A percentile compares a stretch with the other conserved stretches of the same genome.
Conservation (phyloP, 2,888 invertebrate genomes). For the Tethea ocularis region DNA sequence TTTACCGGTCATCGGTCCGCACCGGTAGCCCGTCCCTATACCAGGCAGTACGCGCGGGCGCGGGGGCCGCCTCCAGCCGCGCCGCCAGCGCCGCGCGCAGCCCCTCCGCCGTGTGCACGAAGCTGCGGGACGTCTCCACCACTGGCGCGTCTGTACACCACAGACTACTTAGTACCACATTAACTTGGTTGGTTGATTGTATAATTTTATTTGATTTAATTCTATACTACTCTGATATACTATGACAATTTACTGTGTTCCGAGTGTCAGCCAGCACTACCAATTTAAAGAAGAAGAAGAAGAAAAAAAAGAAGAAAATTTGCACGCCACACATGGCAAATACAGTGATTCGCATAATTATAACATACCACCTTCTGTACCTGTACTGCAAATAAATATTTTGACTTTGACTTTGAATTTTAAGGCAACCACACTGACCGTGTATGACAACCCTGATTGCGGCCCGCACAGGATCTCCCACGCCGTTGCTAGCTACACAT, state of each 20-base stretch:
- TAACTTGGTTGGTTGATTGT: too few species aligned
- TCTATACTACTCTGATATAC: too few species aligned
- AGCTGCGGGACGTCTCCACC: constrained; percentile 84
- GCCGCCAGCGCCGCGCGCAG: constrained; percentile 88
- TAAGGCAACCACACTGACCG: constrained; percentile 81
- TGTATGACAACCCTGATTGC: constrained; percentile 87
- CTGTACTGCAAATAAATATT: too few species aligned
- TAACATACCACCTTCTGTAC: too few species aligned
- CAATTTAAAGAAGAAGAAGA: too few species aligned
- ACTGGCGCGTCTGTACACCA: constrained; percentile 87
- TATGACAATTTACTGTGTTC: too few species aligned
- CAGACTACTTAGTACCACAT: neutral
- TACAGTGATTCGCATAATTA: too few species aligned
- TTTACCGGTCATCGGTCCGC: constrained; percentile 67
- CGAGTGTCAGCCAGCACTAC: too few species aligned
- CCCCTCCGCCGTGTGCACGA: constrained; percentile 90
- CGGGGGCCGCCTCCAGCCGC: constrained; percentile 87
- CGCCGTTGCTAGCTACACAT: constrained; percentile 89
- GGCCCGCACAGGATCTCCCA: constrained; percentile 88
- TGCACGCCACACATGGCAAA: too few species aligned
- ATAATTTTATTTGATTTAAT: too few species aligned
- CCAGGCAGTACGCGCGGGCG: constrained; percentile 88
- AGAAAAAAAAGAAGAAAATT: too few species aligned
- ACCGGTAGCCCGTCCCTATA: constrained; percentile 85
- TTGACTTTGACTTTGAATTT: too few species aligned